Base-by-base conservation (phyloP, 2,113 vertebrate genomes). In the Eleginops maclovinus region DNA sequence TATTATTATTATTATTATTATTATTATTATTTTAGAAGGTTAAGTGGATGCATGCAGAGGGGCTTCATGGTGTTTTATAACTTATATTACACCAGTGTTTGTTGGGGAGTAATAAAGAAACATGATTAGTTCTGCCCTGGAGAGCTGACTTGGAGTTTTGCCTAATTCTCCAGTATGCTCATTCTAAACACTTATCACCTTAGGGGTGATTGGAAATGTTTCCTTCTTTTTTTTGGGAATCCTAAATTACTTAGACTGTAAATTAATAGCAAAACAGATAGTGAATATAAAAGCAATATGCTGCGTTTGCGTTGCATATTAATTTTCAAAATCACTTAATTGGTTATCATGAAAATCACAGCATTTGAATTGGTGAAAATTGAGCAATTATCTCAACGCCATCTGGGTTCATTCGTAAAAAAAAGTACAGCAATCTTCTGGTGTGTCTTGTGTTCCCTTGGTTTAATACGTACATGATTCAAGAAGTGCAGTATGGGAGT, bases 61-160 rank as follows among this genome's bases (percentile, higher is more conserved):
- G 49, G 72, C 69, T 83, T 75, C 72, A 77, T 85, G 75, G 62
- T 74, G 69, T 58, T 74, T 71, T 80, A 86, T 81, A 88, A 84
- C 75, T 74, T 81, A 72, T 63, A 78, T 65, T 86, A 80, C 81
- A 87, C 71, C 53, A 22, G n/a, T 88, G 88, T 76, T 83, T 90
- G 82, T 85, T 67, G 64, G 77, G 79, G 85, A 86, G 84, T 86
- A 87, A 89, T 83, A 82, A 85, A 88, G 79, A 87, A 88, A 87
- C 77, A 77, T 83, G 87, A 92, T 93, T 92, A 84, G 80, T 72
- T 65, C 72, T 86, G 73, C 92, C 86, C 77, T 24, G 24, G 84
- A 91, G 89, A 93, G 85, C 81, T 87, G 88, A 90, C 80, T 88
- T 91, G 84, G 82, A 91, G 70, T 89, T 91, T 87, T 89, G 81